Base-by-base conservation (phyloP, 2,888 invertebrate genomes). In the Tanytarsus gracilentus region DNA sequence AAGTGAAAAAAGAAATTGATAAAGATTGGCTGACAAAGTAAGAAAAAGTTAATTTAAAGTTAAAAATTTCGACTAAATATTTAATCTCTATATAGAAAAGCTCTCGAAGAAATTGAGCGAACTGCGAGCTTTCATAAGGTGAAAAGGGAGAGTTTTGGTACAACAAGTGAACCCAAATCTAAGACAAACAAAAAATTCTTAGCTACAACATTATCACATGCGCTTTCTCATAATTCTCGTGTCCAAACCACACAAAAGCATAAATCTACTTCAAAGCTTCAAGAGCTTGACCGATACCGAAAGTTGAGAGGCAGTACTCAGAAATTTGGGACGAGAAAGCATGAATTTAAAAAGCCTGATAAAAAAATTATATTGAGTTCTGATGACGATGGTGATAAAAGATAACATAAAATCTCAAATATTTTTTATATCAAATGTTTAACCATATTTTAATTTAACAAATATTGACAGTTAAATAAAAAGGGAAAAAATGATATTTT, bases 11-110 rank as follows among this genome's bases (percentile, higher is more conserved):
- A 18, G 11, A 27, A 26, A 58, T 48, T 2, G 58, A 58, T 18
- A 48, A 58, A 3, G 58, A 58, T 16, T 56, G 39, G 44, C 48
- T 58, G 14, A 58, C 58, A 27, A 58, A 58, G 58, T 58, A 23
- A 58, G 58, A 18, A 14, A 44, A 44, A 48, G 14, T 14, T 21
- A 36, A 36, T 18, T 5, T 11, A 25, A 53, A 33, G 21, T 25
- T n/a, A n/a, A 21, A 23, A 11, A 29, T 18, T 8, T 30, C 5
- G 18, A 25, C 26, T 4, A 14, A 26, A 11, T 21, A 23, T 40
- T 56, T 56, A 16, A 16, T 16, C 21, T 39, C 11, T 40, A 9
- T 56, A 26, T 21, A 58, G 58, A 21, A 58, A 58, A 29, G 58
- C 58, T n/a, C 27, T 58, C 3, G 27, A 44, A n/a, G 58, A 58